These are phyloP conservation scores for Brachionus paranguensis DNA, from an alignment of 1,140 invertebrate genomes.

Conservation along the genomic window DNA sequence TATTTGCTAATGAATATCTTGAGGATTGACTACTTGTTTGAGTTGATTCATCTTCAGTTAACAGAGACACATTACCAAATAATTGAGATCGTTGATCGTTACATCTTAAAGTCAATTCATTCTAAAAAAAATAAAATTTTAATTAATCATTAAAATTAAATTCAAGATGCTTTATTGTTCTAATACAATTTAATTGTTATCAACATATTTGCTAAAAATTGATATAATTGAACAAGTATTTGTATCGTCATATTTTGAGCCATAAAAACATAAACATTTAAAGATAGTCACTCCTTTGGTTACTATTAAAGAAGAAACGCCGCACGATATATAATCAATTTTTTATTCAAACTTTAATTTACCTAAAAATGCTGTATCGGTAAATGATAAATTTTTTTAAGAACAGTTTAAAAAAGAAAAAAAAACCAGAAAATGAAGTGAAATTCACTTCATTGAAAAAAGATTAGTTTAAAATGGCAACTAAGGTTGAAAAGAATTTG, in stretches of 20 bases:
- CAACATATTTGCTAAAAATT: not conserved
- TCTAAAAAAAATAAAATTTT: slow-evolving; percentile 11
- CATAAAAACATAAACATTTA: not conserved
- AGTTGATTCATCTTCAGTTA: slow-evolving; percentile 17
- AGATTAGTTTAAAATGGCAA: not conserved
- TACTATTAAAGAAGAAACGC: slow-evolving; percentile 9
- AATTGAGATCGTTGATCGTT: slow-evolving; percentile 1
- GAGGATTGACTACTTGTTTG: not conserved
- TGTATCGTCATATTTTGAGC: not conserved
- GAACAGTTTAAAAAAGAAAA: too few relatives aligned
- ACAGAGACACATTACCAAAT: slow-evolving; percentile 1
- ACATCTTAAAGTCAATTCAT: not conserved
- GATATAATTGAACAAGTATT: not conserved
- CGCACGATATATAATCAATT: slow-evolving; percentile 8
- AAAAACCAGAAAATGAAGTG: too few relatives aligned
- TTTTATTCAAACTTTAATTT: slow-evolving; percentile 9
- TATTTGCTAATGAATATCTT: not conserved
- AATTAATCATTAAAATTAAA: slow-evolving; percentile 7
- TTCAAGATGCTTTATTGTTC: not conserved
- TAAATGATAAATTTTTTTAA: not conserved
- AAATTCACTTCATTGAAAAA: not conserved
- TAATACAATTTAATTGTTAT: not conserved
- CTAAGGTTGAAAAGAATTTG: not conserved
- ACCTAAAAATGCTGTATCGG: slow-evolving; percentile 12
- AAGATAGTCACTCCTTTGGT: not conserved